Evolutionary conservation across 2,888 invertebrate species (phyloP), one percentile per base, ranked within the genome.

Genomic region (Leptopterna dolabrata): DNA sequence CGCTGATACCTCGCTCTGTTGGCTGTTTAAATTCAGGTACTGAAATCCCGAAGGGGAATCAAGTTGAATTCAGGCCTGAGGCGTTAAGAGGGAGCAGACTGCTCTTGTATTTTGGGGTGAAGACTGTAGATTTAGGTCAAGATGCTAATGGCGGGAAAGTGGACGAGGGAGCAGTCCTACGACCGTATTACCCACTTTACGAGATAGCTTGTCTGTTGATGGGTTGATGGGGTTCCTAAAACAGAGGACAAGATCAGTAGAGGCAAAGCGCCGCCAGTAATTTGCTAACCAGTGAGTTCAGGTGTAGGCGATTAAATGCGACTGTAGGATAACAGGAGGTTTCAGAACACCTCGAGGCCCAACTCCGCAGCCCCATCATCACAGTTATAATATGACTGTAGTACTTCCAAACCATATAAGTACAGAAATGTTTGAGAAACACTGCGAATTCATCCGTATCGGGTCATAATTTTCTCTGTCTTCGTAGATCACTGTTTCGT

Each of bases 91-190:
- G 24, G 24, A 63, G 63, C 63, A 63, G 63, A 63, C 24, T 63
- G 24, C 63, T 76, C 30, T 29, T 9, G 36, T 78, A 45, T 43
- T 45, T 78, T 78, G 78, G 45, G 78, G 45, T 7, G 4, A 7
- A 36, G 7, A 36, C 36, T 78, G 78, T 78, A 45, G 78, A 43
- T 24, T 78, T 43, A 24, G 78, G 78, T 78, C 78, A 45, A 78
- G 78, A 78, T 78, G 78, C 78, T 45, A 78, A 78, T 78, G 27
- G 11, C 45, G 43, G 63, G 63, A 63, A 63, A 24, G 24, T 63
- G 63, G 24, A 24, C 19, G 63, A 63, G 0, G 24, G 24, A 13
- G 24, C 7, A 24, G 19, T 63, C 11, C 19, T 7, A 6, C 63
- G 63, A 63, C 63, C 7, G 51, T n/a, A n/a, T 51, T 51, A 51